A percentile compares a stretch with the other conserved stretches of the same genome.
Conservation (phyloP, 2,888 invertebrate genomes). For the Eristalis pertinax region DNA sequence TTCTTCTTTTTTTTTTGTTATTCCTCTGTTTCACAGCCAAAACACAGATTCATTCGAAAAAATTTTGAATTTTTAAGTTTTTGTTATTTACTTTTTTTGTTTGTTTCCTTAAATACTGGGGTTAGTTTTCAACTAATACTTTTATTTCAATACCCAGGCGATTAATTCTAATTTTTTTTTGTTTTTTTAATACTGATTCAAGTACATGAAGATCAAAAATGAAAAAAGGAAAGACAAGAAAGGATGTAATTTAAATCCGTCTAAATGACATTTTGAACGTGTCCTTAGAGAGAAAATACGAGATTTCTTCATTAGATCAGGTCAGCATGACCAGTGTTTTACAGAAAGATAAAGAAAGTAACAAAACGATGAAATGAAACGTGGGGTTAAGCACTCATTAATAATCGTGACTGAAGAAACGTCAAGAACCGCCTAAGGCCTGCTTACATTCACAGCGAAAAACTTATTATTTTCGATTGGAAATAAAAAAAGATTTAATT, state of each 20-base stretch:
- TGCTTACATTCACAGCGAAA: too few species aligned
- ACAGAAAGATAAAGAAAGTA: too few species aligned
- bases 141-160: background rate
- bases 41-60: conserved; percentile 79
- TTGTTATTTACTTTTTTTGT: conserved; percentile 53
- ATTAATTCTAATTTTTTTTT: background rate
- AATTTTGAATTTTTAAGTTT: conserved; percentile 47
- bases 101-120: conserved; percentile 33
- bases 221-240: background rate
- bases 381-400: too few species aligned
- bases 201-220: background rate
- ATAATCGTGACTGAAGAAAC: too few species aligned
- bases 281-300: background rate
- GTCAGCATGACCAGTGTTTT: too few species aligned
- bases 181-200: conserved; percentile 2
- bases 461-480: too few species aligned
- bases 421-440: too few species aligned
- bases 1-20: conserved; percentile 23
- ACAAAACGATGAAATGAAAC: too few species aligned
- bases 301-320: too few species aligned
- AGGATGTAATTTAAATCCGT: background rate
- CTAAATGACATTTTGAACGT: background rate
- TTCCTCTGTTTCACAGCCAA: conserved; percentile 81
- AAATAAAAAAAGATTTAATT: background rate
- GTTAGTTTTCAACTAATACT: background rate